Base-by-base conservation (phyloP, 2,113 vertebrate species). In the Rousettus leschenaultii region DNA sequence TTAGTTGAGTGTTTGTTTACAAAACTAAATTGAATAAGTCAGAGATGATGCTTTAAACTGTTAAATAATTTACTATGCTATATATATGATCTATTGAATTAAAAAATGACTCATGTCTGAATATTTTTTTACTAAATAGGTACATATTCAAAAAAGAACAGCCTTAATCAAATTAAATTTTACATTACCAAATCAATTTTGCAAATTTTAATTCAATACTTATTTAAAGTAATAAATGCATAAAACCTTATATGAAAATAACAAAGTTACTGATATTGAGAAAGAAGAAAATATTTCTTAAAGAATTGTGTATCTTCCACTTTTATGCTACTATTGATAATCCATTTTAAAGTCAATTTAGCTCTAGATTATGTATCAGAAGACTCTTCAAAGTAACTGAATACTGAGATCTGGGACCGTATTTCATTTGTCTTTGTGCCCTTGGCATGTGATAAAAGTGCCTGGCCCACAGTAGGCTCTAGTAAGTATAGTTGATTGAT, bases 21-120 rank as follows among this genome's bases (percentile, higher is more conserved):
- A 85, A 91, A 94, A 83, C 7, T 71, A 85, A 85, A 78, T 43
- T 91, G 26, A 85, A n/a, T 78, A 78, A 95, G 51, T 86, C n/a
- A 73, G 33, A 45, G 48, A 38, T 78, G 24, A 59, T 78, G 5
- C 51, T 53, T 75, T 89, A 7, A 91, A 43, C 38, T 38, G 45
- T 30, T 80, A 26, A 70, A 45, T 71, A 48, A 61, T 73, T 55
- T 80, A 55, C 71, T 74, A 55, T 43, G 40, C 63, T 45, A 57
- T 19, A 48, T 79, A 0, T 73, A 43, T 89, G 71, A 86, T 92
- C 33, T 61, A 35, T 30, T 65, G 26, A 74, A 40, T 82, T 68
- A 45, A 84, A 30, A 77, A 89, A 77, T 53, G 9, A 40, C 15
- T 89, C 15, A 59, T 28, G 30, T 66, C 48, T 28, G 93, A 95